Percentiles rank a stretch among this genome's conserved stretches.
Conservation (phyloP, 1,140 invertebrate species). For the Hycleus cichorii region DNA sequence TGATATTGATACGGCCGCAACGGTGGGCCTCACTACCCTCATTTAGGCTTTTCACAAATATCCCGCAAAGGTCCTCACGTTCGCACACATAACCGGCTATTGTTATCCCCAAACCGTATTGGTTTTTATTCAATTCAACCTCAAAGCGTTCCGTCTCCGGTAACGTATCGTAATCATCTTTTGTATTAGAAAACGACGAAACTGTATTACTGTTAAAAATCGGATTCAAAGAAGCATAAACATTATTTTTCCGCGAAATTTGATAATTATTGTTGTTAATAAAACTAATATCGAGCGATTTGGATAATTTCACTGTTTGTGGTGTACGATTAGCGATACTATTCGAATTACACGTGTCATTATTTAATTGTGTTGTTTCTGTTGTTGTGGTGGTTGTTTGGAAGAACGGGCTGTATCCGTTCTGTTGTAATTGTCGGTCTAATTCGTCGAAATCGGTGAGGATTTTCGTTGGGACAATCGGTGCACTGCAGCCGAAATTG, state of each 20-base stretch:
- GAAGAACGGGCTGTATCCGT: slow-evolving; percentile 46
- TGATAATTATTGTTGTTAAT: slow-evolving; percentile 16
- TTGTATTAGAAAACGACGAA: slow-evolving; percentile 40
- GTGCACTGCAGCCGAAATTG: slow-evolving; percentile 54
- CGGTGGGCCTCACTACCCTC: slow-evolving; percentile 84
- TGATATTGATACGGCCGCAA: slow-evolving; percentile 80
- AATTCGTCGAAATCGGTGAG: slow-evolving; percentile 75
- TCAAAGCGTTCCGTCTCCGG: slow-evolving; percentile 48
- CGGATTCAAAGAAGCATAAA: slow-evolving; percentile 13
- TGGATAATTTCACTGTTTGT: too few relatives aligned
- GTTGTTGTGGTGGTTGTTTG: slow-evolving; percentile 3
- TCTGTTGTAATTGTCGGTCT: slow-evolving; percentile 67
- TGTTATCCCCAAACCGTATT: slow-evolving; percentile 59
- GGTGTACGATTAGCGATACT: too few relatives aligned
- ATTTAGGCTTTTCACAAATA: slow-evolving; percentile 93
- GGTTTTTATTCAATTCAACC: slow-evolving; percentile 57
- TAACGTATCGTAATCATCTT: slow-evolving; percentile 27
- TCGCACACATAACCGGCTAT: slow-evolving; percentile 63
- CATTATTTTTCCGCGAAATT: too few relatives aligned
- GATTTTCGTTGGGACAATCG: slow-evolving; percentile 75
- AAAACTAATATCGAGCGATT: too few relatives aligned
- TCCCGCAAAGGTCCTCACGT: slow-evolving; percentile 83
- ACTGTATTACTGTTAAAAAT: slow-evolving; percentile 43
- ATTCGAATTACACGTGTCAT: too few relatives aligned
- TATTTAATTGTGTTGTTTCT: not conserved